Percentiles rank a stretch among this genome's conserved stretches.
These are phyloP conservation scores for Tachina grossa DNA, from an alignment of 2,888 invertebrate genomes.

Conservation along the genomic window DNA sequence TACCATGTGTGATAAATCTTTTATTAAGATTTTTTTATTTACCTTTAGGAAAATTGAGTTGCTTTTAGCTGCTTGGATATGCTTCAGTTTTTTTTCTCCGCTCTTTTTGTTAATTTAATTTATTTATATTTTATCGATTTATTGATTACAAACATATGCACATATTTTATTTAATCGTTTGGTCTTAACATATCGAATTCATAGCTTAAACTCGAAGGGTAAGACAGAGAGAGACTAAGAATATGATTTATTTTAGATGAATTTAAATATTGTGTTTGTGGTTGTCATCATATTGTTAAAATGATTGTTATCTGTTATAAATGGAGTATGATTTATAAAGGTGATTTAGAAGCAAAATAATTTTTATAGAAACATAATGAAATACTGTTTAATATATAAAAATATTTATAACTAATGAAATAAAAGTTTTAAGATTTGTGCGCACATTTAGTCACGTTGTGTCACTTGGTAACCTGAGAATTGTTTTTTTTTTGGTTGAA, in stretches of 20 bases:
- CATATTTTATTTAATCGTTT: conserved; percentile 10
- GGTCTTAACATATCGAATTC: conserved; percentile 30
- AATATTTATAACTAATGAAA: conserved; percentile 4
- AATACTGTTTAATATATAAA: not conserved
- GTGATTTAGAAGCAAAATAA: conserved; percentile 22
- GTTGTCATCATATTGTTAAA: conserved; percentile 71
- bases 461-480: conserved; percentile 46
- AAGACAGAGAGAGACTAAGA: conserved; percentile 27
- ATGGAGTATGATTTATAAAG: conserved; percentile 66
- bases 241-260: conserved; percentile 67
- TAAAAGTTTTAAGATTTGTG: conserved; percentile 12
- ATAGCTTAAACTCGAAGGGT: not conserved
- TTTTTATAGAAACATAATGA: not conserved
- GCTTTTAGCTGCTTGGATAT: conserved; percentile 28
- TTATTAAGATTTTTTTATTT: conserved; percentile 34
- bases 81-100: conserved; percentile 14
- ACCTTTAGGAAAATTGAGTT: conserved; percentile 62
- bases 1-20: conserved; percentile 67
- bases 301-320: conserved; percentile 62
- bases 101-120: conserved; percentile 58
- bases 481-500: not conserved
- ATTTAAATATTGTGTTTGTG: conserved; percentile 69
- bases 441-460: conserved; percentile 40
- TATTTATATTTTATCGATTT: conserved; percentile 69
- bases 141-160: conserved; percentile 52